Evolutionary conservation across 2,797 vertebrate genomes (phyloP).

Genomic region (Triplophysa bombifrons): DNA sequence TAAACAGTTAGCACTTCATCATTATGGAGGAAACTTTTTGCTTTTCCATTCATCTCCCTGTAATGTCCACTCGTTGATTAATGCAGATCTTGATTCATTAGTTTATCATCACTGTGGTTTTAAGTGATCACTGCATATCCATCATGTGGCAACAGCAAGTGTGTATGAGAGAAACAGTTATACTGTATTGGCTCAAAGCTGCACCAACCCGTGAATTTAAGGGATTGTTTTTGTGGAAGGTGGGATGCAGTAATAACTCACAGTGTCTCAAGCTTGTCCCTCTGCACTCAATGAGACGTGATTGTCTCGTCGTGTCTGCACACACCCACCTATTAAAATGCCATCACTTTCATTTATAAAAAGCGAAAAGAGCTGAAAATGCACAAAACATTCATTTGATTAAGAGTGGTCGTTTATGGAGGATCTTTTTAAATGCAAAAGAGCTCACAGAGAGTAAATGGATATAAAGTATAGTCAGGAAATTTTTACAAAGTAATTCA

Average conservation of each 20-base stretch:
- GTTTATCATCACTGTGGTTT: slow-evolving; percentile 97
- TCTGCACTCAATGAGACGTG: slow-evolving; percentile 67
- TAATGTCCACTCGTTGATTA: slow-evolving; percentile 89
- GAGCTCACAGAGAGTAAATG: slow-evolving; percentile 39
- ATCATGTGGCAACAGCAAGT: slow-evolving; percentile 67
- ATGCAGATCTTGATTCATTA: slow-evolving; percentile 98
- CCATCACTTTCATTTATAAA: slow-evolving; percentile 71
- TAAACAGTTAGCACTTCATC: slow-evolving; percentile 99
- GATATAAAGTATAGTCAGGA: slow-evolving; percentile 36
- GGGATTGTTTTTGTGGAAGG: slow-evolving; percentile 25
- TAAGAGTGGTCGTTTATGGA: slow-evolving; percentile 46
- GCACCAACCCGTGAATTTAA: slow-evolving; percentile 49
- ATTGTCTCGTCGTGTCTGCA: slow-evolving; percentile 67
- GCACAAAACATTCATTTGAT: slow-evolving; percentile 59
- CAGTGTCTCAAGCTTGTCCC: slow-evolving; percentile 60
- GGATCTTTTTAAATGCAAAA: slow-evolving; percentile 48
- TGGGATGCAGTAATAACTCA: slow-evolving; percentile 69
- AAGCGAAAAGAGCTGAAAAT: slow-evolving; percentile 59
- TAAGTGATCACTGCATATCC: slow-evolving; percentile 90
- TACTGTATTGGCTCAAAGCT: slow-evolving; percentile 24
- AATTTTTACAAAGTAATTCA: slow-evolving; percentile 26
- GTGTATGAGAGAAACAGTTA: neutral
- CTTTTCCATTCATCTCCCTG: slow-evolving; percentile 97
- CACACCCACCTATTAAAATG: slow-evolving; percentile 74
- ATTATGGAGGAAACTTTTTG: slow-evolving; percentile 95